Base-by-base conservation (phyloP, 2,113 vertebrate species). In the Dasyprocta punctata region DNA sequence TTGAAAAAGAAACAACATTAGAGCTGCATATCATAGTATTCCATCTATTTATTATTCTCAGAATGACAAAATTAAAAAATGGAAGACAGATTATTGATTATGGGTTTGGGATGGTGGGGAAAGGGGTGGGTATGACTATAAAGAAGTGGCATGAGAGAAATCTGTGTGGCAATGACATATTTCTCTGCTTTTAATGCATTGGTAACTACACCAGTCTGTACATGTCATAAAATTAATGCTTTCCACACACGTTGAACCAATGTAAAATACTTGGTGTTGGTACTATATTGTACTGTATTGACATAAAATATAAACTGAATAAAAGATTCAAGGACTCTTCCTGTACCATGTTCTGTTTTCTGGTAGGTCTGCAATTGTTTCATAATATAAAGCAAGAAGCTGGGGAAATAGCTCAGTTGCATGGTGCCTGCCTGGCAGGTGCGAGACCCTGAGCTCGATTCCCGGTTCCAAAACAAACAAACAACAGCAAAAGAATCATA, bases 331-430 rank as follows among this genome's bases (percentile, higher is more conserved):
- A 30, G 28, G 36, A 13, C 7, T 14, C 7, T 84, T 87, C 26
- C 52, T 73, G 11, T 58, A 78, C 22, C 44, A 52, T 26, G 63
- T 47, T 94, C 17, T 26, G 52, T 81, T 44, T 90, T 82, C 38
- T 41, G 78, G 2, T 60, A 26, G 87, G 49, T 86, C 60, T 81
- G n/a, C 73, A 93, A 58, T 86, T 90, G 85, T 65, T 80, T 96
- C 61, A 85, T 93, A 90, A 44, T 56, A 1, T 10, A 63, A 81
- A 71, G 10, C 58, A 63, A 56, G 54, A 56, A 56, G 16, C 54
- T 56, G 17, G 54, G 16, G 54, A 56, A 4, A 56, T 20, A 20
- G 54, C 54, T 56, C 17, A 56, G 17, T 17, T 56, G 54, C 17
- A 20, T 56, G 54, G 54, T 56, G 54, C 54, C 54, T 19, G 54